Percentiles rank a stretch among this genome's conserved stretches.
These are phyloP conservation scores for Noctilio leporinus DNA, from an alignment of 2,113 vertebrate genomes.

Conservation along the genomic window DNA sequence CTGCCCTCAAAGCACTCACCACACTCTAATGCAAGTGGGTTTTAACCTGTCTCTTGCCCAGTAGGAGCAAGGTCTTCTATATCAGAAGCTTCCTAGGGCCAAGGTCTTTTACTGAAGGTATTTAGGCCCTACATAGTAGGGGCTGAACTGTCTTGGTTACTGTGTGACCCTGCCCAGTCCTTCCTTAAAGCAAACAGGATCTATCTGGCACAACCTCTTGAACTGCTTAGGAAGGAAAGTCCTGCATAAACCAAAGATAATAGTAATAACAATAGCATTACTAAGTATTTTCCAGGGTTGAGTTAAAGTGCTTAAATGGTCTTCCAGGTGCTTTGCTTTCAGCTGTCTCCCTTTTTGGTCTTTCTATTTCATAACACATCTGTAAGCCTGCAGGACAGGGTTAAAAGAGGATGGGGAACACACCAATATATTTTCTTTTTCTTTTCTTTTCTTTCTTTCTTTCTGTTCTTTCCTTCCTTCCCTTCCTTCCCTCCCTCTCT, in stretches of 20 bases:
- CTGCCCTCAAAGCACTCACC: background rate
- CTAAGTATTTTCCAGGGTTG: background rate
- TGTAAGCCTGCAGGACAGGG: background rate
- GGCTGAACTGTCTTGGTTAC: background rate
- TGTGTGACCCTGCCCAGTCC: background rate
- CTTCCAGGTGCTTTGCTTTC: constrained; percentile 11
- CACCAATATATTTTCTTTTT: background rate
- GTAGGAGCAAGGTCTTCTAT: background rate
- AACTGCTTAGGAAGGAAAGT: background rate
- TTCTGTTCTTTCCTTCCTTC: no score
- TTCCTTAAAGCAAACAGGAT: background rate
- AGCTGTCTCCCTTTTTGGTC: background rate
- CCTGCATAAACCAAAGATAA: background rate
- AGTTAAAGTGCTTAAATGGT: background rate
- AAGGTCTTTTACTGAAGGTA: background rate
- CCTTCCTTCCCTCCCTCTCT: no score
- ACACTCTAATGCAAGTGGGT: background rate
- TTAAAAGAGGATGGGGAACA: background rate
- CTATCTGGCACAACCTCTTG: background rate
- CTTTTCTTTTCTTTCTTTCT: no score
- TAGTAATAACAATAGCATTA: background rate
- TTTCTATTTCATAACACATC: background rate
- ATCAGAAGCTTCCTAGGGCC: background rate
- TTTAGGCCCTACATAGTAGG: background rate
- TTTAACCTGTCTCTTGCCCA: background rate